phyloP scores from a whole-genome alignment of 2,113 vertebrate species.

The Eonycteris spelaea region DNA sequence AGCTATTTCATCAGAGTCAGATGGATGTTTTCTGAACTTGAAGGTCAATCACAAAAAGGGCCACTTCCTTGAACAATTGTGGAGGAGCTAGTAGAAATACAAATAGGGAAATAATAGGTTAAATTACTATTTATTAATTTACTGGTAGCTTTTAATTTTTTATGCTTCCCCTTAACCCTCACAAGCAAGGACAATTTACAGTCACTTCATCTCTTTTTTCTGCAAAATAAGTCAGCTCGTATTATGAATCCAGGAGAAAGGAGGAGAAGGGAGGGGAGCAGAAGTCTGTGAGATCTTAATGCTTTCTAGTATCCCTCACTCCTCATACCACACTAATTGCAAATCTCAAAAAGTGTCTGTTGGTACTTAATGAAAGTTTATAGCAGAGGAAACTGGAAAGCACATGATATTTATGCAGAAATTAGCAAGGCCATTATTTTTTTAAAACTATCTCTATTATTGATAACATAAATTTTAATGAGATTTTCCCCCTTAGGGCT shows the following conservation, averaged over 20 bases:
- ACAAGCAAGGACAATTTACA: not conserved
- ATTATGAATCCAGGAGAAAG: not conserved
- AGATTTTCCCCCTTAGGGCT: constrained; percentile 29
- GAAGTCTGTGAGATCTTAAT: not conserved
- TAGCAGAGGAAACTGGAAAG: not conserved
- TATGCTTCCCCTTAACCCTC: not conserved
- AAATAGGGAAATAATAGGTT: not conserved
- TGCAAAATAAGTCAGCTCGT: constrained; percentile 15
- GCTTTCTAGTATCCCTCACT: not conserved
- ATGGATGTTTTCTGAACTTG: not conserved
- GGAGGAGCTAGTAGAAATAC: not conserved
- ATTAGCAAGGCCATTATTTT: constrained; percentile 58
- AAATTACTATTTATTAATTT: not conserved
- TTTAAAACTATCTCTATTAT: constrained; percentile 62
- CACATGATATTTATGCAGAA: constrained; percentile 53
- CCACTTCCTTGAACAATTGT: not conserved
- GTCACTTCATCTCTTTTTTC: not conserved
- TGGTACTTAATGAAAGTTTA: constrained; percentile 47
- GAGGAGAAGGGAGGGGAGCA: not conserved
- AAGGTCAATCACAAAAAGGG: not conserved
- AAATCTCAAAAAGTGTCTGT: not conserved
- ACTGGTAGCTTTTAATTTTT: not conserved
- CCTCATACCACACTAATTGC: not conserved
- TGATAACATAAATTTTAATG: constrained; percentile 65
- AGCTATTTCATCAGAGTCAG: not conserved